These are phyloP conservation scores for Mythimna ferrago DNA, from an alignment of 2,888 invertebrate genomes.

Conservation along the genomic window DNA sequence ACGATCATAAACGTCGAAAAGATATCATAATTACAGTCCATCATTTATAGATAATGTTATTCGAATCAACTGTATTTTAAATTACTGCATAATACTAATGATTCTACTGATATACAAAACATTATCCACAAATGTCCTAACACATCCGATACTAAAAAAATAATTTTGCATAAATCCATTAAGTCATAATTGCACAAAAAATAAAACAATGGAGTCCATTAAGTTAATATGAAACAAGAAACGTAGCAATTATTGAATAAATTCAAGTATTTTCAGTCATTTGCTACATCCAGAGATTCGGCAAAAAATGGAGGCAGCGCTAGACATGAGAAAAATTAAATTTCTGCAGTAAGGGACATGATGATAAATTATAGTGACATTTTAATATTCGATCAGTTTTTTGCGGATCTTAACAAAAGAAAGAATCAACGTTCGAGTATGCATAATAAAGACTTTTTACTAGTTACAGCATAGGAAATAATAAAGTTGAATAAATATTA, in stretches of 20 bases:
- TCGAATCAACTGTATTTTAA: slow-evolving; percentile 15
- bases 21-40: slow-evolving; percentile 9
- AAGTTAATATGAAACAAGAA: slow-evolving; percentile 67
- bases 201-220: slow-evolving; percentile 72
- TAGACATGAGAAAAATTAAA: slow-evolving; percentile 64
- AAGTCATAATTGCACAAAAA: slow-evolving; percentile 74
- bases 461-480: slow-evolving; percentile 31
- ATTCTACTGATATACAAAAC: slow-evolving; percentile 20
- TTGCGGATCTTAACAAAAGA: slow-evolving; percentile 27
- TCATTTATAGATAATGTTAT: slow-evolving; percentile 3
- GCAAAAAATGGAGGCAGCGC: slow-evolving; percentile 63
- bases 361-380: slow-evolving; percentile 69
- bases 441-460: slow-evolving; percentile 26
- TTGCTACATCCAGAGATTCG: slow-evolving; percentile 65
- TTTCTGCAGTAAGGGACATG: slow-evolving; percentile 63
- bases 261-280: slow-evolving; percentile 75
- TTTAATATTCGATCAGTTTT: slow-evolving; percentile 58
- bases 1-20: background rate
- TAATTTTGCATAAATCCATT: slow-evolving; percentile 72
- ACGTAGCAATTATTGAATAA: slow-evolving; percentile 73
- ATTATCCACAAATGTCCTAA: slow-evolving; percentile 38
- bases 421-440: slow-evolving; percentile 19
- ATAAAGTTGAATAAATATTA: slow-evolving; percentile 31
- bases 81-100: slow-evolving; percentile 23
- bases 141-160: slow-evolving; percentile 59